Evolutionary conservation across 1,140 invertebrate genomes (phyloP).

Genomic region (Diorhabda sublineata): DNA sequence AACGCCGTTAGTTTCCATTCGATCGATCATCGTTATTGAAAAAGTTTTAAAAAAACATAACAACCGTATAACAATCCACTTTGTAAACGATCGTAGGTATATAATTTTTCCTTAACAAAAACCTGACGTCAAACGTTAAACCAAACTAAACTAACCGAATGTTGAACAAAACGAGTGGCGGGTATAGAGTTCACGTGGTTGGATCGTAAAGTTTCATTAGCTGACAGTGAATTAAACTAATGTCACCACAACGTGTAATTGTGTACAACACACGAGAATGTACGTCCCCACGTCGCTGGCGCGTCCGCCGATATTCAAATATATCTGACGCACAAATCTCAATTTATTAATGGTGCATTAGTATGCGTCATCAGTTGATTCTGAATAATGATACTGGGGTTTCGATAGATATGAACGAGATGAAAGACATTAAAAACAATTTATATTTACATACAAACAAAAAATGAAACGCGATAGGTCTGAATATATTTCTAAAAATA

Average conservation of each 20-base stretch:
- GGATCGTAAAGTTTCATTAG: slow-evolving; percentile 44
- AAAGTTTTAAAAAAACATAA: not conserved
- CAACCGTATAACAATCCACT: not conserved
- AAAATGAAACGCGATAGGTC: too few relatives aligned
- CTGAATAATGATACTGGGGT: slow-evolving; percentile 34
- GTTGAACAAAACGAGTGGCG: slow-evolving; percentile 1
- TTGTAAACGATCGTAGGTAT: not conserved
- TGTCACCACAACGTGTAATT: slow-evolving; percentile 45
- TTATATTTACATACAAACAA: too few relatives aligned
- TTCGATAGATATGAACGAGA: not conserved
- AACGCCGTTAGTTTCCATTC: too few relatives aligned
- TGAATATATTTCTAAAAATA: too few relatives aligned
- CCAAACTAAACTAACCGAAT: slow-evolving; percentile 2
- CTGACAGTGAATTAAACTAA: slow-evolving; percentile 43
- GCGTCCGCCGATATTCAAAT: slow-evolving; percentile 41
- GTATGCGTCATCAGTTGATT: slow-evolving; percentile 38
- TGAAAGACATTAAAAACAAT: too few relatives aligned
- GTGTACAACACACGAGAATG: slow-evolving; percentile 33
- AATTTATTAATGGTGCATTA: slow-evolving; percentile 42
- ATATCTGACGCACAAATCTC: slow-evolving; percentile 44
- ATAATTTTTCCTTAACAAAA: not conserved
- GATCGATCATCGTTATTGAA: too few relatives aligned
- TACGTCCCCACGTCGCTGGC: slow-evolving; percentile 29
- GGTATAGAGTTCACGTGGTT: slow-evolving; percentile 28
- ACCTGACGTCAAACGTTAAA: slow-evolving; percentile 1